Evolutionary conservation across 2,113 vertebrate species (phyloP).

Genomic region (Emydura subglobosa): DNA sequence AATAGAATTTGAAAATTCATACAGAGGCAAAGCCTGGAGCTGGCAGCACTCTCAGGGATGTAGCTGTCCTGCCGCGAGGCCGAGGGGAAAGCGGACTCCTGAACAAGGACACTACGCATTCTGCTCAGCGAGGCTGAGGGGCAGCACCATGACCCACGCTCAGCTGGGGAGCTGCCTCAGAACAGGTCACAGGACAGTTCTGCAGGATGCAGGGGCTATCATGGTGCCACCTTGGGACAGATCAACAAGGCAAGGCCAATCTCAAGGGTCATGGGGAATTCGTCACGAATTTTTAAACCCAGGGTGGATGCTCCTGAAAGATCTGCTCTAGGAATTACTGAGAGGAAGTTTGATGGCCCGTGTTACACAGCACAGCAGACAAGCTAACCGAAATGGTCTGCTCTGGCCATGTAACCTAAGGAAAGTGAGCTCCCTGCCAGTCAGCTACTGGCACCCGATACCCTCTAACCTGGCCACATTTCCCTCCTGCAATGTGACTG

Average conservation of each 20-base stretch:
- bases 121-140: neutral
- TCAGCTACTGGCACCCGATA: neutral
- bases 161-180: too few species aligned
- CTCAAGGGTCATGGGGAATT: neutral
- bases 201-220: neutral
- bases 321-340: neutral
- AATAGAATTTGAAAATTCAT: neutral
- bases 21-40: neutral
- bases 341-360: neutral
- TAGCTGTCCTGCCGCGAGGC: neutral
- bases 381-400: neutral
- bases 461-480: neutral
- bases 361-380: neutral
- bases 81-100: neutral
- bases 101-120: neutral
- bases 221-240: neutral
- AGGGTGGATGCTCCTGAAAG: neutral
- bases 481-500: rapidly evolving
- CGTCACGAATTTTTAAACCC: neutral
- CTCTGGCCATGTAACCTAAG: neutral
- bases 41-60: neutral
- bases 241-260: neutral
- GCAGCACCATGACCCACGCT: too few species aligned
- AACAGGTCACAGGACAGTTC: too few species aligned
- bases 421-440: neutral